Base-by-base conservation (phyloP, 2,888 invertebrate species). In the Agrotis segetum region DNA sequence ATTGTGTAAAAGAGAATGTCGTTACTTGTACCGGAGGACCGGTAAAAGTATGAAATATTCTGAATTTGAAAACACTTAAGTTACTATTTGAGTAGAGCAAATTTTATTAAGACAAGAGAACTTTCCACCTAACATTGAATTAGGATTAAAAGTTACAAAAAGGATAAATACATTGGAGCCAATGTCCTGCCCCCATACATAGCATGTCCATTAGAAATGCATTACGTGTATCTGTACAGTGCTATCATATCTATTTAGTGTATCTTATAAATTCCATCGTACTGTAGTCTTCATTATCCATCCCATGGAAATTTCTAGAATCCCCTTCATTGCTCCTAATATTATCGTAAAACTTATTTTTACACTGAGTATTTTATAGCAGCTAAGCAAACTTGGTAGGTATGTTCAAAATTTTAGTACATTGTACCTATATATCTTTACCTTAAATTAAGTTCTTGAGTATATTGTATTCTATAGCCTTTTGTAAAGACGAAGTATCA, bases 151-250 rank as follows among this genome's bases (percentile, higher is more conserved):
- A 17, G 0, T 5, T 34, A 53, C 13, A 14, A 44, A 17, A 29
- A 44, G 0, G 1, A 14, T 11, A 17, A 19, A 17, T 29, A 56
- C 71, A 64, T 76, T 85, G 78, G 74, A 83, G 78, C 70, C 75
- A 81, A 58, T 55, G 67, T 78, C 46, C 9, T 53, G 56, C 76
- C 85, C 84, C 83, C 82, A 85, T 85, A 81, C 85, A 83, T 75
- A 85, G 91, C 90, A 91, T 91, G 91, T 55, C 61, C 80, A 87
- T 84, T 87, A 81, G 85, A 77, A 77, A 82, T 74, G 84, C 87
- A 85, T 84, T 85, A 71, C 74, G 71, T 87, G 77, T 84, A 80
- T 76, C 71, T 79, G 81, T 88, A 78, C 77, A 71, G 70, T 58
- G 60, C 65, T 77, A 65, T 65, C 76, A 53, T 63, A 55, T 56